Conservation (phyloP, 2,797 vertebrate species). For the Periparus ater region DNA sequence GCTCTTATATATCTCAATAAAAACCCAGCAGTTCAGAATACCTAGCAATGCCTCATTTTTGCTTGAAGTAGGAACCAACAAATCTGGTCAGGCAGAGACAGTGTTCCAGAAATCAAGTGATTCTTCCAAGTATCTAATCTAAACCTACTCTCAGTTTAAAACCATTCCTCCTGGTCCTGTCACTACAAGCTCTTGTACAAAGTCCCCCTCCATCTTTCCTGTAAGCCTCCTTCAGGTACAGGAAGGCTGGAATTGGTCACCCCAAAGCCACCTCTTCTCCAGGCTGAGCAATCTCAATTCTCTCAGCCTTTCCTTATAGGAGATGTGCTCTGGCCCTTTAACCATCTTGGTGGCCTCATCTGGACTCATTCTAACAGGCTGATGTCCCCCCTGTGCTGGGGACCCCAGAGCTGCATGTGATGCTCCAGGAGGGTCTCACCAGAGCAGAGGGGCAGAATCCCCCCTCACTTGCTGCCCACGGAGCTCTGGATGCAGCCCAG, state of each 20-base stretch:
- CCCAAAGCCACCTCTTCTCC: not conserved
- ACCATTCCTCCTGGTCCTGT: not conserved
- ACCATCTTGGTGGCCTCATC: not conserved
- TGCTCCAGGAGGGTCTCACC: not conserved
- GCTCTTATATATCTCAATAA: not conserved
- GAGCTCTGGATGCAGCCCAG: not conserved
- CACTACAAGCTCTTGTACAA: not conserved
- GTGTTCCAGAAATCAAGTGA: not conserved
- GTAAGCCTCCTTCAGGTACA: not conserved
- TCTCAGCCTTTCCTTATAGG: not conserved
- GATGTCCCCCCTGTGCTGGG: not conserved
- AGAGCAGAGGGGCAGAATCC: not conserved
- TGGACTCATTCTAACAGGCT: not conserved
- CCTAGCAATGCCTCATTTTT: not conserved
- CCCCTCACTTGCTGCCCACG: rapidly evolving
- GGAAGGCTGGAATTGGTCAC: not conserved
- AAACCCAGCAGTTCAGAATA: not conserved
- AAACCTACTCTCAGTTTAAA: not conserved
- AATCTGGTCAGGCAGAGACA: not conserved
- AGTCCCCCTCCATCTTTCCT: not conserved
- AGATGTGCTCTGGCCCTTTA: not conserved
- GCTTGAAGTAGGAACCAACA: not conserved
- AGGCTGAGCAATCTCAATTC: not conserved
- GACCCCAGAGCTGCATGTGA: not conserved
- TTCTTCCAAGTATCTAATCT: not conserved